phyloP scores from a whole-genome alignment of 2,888 invertebrate genomes.

The Podabrus alpinus region DNA sequence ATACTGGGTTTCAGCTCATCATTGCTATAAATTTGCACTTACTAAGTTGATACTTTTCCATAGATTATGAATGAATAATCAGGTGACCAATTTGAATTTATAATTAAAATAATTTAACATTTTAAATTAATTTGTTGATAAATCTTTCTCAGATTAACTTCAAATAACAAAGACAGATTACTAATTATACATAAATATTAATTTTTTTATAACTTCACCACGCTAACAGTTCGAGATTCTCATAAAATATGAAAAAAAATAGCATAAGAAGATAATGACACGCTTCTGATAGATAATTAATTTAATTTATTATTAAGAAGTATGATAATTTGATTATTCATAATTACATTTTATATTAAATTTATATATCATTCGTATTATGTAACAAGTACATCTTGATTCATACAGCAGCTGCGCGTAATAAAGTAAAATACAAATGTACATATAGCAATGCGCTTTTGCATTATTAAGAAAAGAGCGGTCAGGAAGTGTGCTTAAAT shows the following conservation, averaged over 20 bases:
- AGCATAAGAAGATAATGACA: not conserved
- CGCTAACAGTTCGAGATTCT: not conserved
- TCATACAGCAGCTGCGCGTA: not conserved
- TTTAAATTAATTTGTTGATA: not conserved
- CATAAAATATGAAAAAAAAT: not conserved
- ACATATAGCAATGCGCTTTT: slow-evolving; percentile 2
- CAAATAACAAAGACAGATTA: not conserved
- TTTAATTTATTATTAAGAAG: not conserved
- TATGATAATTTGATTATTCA: not conserved
- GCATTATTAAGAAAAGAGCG: not conserved
- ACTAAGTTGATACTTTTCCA: not conserved
- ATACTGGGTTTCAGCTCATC: too few species aligned
- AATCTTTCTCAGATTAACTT: not conserved
- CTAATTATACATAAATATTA: not conserved
- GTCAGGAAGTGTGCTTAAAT: slow-evolving; percentile 25
- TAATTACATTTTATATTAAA: not conserved
- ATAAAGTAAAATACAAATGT: not conserved
- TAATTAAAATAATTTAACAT: not conserved
- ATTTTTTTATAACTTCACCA: not conserved
- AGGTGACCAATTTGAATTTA: not conserved
- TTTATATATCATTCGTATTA: not conserved
- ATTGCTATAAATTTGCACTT: too few species aligned
- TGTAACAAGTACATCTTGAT: not conserved
- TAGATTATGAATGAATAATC: not conserved
- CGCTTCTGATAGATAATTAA: not conserved